phyloP scores from a whole-genome alignment of 2,113 vertebrate genomes.

The Chamaetylas fuelleborni region DNA sequence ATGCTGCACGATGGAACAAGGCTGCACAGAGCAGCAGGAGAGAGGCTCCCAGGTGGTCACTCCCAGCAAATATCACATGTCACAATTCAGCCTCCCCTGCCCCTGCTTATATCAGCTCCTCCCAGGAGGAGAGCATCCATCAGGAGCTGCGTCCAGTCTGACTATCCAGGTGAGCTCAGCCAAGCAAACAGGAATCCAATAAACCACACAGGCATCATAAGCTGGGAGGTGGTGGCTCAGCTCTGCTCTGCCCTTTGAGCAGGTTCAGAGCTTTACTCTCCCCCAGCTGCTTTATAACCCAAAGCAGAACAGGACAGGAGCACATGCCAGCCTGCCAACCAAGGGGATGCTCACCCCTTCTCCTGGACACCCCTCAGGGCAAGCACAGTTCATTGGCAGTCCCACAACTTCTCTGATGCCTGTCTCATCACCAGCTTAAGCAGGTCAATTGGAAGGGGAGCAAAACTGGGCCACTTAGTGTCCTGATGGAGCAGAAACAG shows the following conservation, averaged over 20 bases:
- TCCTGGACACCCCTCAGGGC: neutral
- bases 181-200: neutral
- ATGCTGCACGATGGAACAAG: neutral
- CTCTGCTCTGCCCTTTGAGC: neutral
- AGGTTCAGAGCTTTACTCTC: neutral
- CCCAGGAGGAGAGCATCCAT: neutral
- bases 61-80: neutral
- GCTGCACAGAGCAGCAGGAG: neutral
- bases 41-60: neutral
- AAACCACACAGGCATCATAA: accelerated
- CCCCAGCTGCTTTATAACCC: neutral
- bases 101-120: neutral
- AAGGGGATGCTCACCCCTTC: neutral
- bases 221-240: neutral
- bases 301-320: neutral
- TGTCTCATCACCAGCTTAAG: neutral
- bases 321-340: neutral
- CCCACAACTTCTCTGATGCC: neutral
- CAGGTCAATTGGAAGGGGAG: neutral
- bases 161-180: neutral
- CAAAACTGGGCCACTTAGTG: neutral
- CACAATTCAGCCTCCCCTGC: neutral
- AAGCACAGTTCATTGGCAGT: neutral
- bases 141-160: neutral
- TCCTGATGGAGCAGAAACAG: neutral